A percentile compares a stretch with the other conserved stretches of the same genome.
These are phyloP conservation scores for Glaucidium brasilianum DNA, from an alignment of 2,113 vertebrate species.

Conservation along the genomic window DNA sequence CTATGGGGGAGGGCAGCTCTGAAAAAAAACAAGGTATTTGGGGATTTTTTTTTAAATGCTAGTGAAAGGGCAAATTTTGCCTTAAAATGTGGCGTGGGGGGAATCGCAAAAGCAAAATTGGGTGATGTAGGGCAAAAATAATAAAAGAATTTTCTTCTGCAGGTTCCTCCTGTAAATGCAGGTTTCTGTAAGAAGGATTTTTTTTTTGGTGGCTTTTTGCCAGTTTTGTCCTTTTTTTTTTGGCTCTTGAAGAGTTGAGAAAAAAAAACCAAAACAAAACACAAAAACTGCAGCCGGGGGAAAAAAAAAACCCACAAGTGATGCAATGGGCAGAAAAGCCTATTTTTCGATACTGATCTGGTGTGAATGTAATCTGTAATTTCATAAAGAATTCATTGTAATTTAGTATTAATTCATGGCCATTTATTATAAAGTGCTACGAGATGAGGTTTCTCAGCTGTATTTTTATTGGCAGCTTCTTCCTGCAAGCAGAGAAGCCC, in stretches of 20 bases:
- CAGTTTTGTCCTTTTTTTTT: neutral
- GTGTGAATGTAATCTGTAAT: constrained; percentile 69
- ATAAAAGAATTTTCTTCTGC: constrained; percentile 23
- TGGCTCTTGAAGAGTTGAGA: constrained; percentile 3
- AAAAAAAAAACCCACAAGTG: neutral
- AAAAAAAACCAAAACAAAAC: neutral
- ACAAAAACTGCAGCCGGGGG: neutral
- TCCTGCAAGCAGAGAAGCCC: neutral
- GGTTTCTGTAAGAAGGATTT: neutral
- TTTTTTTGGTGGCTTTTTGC: neutral
- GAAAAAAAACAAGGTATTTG: neutral
- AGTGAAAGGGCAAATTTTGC: neutral
- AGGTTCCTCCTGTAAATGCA: neutral
- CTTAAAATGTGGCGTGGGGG: neutral
- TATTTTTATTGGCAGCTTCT: constrained; percentile 58
- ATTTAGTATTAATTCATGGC: constrained; percentile 66
- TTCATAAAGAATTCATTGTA: constrained; percentile 67
- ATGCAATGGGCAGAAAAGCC: constrained; percentile 53
- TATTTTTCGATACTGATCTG: constrained; percentile 46
- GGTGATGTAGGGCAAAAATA: neutral
- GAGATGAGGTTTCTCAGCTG: constrained; percentile 44
- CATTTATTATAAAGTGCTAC: constrained; percentile 71
- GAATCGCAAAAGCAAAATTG: neutral
- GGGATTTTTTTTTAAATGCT: neutral
- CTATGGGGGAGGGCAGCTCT: neutral